Base-by-base conservation (phyloP, 2,888 invertebrate species). In the Chouioia cunea region DNA sequence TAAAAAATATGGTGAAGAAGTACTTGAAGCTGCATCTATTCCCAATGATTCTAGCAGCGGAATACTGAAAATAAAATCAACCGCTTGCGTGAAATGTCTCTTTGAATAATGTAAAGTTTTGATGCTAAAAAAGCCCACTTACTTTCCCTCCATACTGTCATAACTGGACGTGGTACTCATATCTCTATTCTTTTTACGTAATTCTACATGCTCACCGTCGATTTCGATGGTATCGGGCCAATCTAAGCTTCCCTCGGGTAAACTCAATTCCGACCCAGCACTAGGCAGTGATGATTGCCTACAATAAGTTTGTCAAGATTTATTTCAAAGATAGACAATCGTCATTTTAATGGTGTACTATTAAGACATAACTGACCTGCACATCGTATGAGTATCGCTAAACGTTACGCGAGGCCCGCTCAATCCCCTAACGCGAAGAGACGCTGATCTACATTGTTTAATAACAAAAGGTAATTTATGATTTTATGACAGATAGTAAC, bases 221-320 rank as follows among this genome's bases (percentile, higher is more conserved):
- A 91, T 89, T 54, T 90, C 90, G 10, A 91, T 88, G 48, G 89
- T 88, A 53, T 89, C 88, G 2, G 89, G 89, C 90, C 91, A 91
- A 79, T 89, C 89, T 20, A 89, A 77, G 15, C 86, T 86, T 6
- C 86, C 86, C 76, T 91, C 91, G 0, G 89, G 89, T 46, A 90
- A 85, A 78, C 91, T 91, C n/a, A 90, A 83, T 75, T 93, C 93
- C 0, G 91, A 91, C 69, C 90, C 90, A 20, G 91, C 92, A 80
- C 93, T 93, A 0, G 94, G 94, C 76, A 94, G 85, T 6, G 94
- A 94, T 59, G 92, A 91, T 88, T 94, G 94, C 14, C 93, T 88
- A 80, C 36, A 75, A 71, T 48, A 46, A 6, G 36, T 36, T 8
- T 36, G 1, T 36, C 36, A 6, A 36, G 36, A 36, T 36, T 36